Evolutionary conservation across 2,888 invertebrate species (phyloP).

Genomic region (Dendrolimus pini): DNA sequence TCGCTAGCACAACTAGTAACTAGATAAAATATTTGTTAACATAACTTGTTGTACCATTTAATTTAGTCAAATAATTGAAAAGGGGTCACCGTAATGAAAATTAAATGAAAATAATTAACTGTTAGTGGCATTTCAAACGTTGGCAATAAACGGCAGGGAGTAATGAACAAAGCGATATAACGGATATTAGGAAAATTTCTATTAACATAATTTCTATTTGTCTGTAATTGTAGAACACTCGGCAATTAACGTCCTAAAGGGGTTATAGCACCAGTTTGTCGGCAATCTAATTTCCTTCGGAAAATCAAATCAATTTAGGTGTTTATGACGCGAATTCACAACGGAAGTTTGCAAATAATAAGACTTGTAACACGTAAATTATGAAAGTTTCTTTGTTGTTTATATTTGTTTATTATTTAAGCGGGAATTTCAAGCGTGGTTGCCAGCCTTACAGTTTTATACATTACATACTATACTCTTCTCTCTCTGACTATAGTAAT

Average conservation of each 20-base stretch:
- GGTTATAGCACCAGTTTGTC: constrained; percentile 19
- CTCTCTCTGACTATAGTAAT: no score
- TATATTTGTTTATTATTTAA: no score
- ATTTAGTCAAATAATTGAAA: constrained; percentile 1
- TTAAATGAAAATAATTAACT: constrained; percentile 40
- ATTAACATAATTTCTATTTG: constrained; percentile 45
- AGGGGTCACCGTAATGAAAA: constrained; percentile 15
- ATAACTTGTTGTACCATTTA: not conserved
- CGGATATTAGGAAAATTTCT: constrained; percentile 46
- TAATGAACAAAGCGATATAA: constrained; percentile 46
- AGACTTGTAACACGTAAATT: no score
- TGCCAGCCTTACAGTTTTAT: no score
- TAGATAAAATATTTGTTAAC: not conserved
- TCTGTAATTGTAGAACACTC: constrained; percentile 33
- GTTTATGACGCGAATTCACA: constrained; percentile 6
- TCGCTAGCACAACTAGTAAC: not conserved
- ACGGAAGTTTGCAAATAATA: constrained; percentile 4
- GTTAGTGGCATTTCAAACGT: constrained; percentile 37
- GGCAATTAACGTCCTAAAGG: constrained; percentile 17
- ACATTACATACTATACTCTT: no score
- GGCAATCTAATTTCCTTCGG: constrained; percentile 17
- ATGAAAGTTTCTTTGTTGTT: no score
- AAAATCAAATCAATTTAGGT: constrained; percentile 24
- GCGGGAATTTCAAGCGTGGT: no score
- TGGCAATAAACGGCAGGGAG: constrained; percentile 34